Base-by-base conservation (phyloP, 2,888 invertebrate species). In the Stenurella melanura region DNA sequence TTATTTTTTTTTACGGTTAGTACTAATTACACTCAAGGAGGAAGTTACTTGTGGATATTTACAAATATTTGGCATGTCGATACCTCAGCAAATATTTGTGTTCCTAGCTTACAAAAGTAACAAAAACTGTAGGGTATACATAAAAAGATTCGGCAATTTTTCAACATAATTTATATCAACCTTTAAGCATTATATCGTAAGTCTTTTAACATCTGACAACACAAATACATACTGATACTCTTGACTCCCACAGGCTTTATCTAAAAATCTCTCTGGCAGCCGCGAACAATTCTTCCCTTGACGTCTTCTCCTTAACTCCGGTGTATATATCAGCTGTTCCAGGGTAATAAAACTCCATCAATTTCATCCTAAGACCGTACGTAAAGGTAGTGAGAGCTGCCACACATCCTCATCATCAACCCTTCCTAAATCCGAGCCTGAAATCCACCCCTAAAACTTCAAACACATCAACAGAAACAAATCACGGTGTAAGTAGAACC, bases 341-440 rank as follows among this genome's bases (percentile, higher is more conserved):
- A 30, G 68, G 50, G 76, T 74, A 73, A 76, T 76, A 76, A 76
- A 76, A 76, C 76, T 76, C 76, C 68, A 76, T 76, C 73, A 68
- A 69, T 73, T 69, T 67, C 69, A 76, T 73, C 68, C 69, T 67
- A 67, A 67, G 74, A 50, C 73, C 56, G 57, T 38, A 60, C 70
- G 19, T 70, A 70, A 70, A 70, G 61, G 72, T 72, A 63, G 61
- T 74, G 75, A 74, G 73, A 78, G 86, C 82, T 81, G 83, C 83
- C 82, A 83, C 84, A 87, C 85, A 86, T 87, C 84, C 87, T 87
- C 87, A 87, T 87, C 87, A 87, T 82, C 85, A 85, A 85, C 85
- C 86, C 86, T 85, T 86, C 85, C 84, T 83, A 87, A 87, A 87
- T 86, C 86, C 85, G 78, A 76, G 81, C 77, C 71, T 75, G 70